Percentiles rank a stretch among this genome's conserved stretches.
Conservation (phyloP, 2,797 vertebrate species). For the Rallus crepitans region DNA sequence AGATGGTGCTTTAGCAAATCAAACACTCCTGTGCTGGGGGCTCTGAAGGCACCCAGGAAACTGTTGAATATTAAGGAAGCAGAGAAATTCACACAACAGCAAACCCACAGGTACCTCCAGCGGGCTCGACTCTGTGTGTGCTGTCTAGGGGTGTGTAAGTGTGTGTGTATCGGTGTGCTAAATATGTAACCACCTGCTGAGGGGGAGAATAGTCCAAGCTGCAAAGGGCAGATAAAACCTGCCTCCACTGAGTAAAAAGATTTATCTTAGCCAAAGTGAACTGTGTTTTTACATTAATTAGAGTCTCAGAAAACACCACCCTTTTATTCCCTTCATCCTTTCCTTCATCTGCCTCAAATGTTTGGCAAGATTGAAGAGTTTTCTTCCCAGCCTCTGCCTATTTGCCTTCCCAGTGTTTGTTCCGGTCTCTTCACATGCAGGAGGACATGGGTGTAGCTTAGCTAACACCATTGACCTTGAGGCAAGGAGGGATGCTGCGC, state of each 20-base stretch:
- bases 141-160: background rate
- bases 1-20: background rate
- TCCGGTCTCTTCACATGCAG: background rate
- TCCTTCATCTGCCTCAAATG: background rate
- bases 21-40: too few species aligned
- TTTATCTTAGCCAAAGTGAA: slow-evolving; percentile 49
- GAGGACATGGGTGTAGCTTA: fast-evolving
- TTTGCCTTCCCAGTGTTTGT: background rate
- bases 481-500: background rate
- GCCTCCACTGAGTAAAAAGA: slow-evolving; percentile 77
- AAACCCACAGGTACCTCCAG: background rate
- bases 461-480: fast-evolving
- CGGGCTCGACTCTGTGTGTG: fast-evolving
- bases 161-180: background rate
- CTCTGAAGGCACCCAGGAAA: background rate
- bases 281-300: slow-evolving; percentile 74
- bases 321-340: background rate
- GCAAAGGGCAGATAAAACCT: slow-evolving; percentile 77
- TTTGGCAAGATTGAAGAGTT: background rate
- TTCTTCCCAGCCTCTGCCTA: background rate
- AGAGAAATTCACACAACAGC: background rate
- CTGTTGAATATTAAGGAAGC: background rate
- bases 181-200: slow-evolving; percentile 24
- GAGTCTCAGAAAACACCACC: slow-evolving; percentile 53
- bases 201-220: background rate